Conservation (phyloP, 2,888 invertebrate genomes). For the Ophion ellenae region DNA sequence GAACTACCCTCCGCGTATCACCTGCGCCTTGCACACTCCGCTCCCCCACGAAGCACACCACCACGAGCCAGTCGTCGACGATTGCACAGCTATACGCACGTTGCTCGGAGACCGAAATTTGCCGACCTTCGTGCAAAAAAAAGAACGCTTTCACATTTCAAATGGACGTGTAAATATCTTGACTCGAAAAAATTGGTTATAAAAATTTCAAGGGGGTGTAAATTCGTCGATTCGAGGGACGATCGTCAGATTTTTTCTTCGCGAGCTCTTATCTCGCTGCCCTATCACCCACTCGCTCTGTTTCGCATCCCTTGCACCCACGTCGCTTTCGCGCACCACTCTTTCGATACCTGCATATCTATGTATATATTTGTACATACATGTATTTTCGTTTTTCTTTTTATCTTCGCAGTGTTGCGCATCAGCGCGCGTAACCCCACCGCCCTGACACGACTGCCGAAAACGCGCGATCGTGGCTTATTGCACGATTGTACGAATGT, state of each 20-base stretch:
- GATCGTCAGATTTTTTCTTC: too few species aligned
- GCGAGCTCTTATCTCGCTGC: too few species aligned
- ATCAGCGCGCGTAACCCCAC: background rate
- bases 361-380: background rate
- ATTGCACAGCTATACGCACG: background rate
- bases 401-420: background rate
- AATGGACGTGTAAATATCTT: background rate
- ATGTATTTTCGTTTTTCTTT: background rate
- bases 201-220: background rate
- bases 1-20: slow-evolving; percentile 49
- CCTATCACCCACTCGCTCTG: too few species aligned
- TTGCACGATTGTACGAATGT: slow-evolving; percentile 33
- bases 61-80: background rate
- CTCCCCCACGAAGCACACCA: slow-evolving; percentile 2
- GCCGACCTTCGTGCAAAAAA: too few species aligned
- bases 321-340: background rate
- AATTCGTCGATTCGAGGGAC: background rate
- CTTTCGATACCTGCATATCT: background rate
- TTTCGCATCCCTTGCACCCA: too few species aligned
- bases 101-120: background rate
- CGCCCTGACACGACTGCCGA: background rate
- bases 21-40: slow-evolving; percentile 38
- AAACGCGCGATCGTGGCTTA: background rate
- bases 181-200: background rate
- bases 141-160: background rate